Evolutionary conservation across 1,140 invertebrate genomes (phyloP).

Genomic region (Papilio dardanus): DNA sequence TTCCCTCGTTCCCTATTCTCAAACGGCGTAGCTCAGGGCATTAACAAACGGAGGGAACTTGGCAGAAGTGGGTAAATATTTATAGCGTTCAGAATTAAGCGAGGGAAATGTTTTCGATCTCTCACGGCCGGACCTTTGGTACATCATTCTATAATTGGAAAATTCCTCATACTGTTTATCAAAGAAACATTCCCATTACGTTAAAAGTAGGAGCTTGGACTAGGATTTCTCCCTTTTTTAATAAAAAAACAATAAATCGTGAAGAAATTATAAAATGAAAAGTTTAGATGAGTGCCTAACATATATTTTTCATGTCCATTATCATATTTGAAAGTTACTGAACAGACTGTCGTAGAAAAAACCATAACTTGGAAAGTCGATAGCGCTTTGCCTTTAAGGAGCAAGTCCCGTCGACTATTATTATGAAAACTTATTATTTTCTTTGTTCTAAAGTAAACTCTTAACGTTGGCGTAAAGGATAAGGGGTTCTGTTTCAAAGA

Average conservation of each 20-base stretch:
- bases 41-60: conserved; percentile 33
- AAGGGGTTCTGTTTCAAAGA: neutral
- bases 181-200: neutral
- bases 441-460: neutral
- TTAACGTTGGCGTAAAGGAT: neutral
- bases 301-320: neutral
- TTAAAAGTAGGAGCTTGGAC: neutral
- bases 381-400: neutral
- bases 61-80: conserved; percentile 34
- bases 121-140: neutral
- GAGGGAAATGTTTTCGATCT: conserved; percentile 34
- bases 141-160: neutral
- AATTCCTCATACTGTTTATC: neutral
- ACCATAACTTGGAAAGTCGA: neutral
- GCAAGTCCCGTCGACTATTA: neutral
- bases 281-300: too few relatives aligned
- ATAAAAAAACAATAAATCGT: too few relatives aligned
- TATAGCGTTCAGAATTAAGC: conserved; percentile 34
- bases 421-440: conserved; percentile 4
- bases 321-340: conserved; percentile 2
- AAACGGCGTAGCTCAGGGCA: neutral
- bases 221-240: too few relatives aligned
- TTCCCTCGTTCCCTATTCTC: conserved; percentile 10
- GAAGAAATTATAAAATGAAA: too few relatives aligned
- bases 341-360: neutral